These are phyloP conservation scores for Myrmecobius fasciatus DNA, from an alignment of 2,113 vertebrate species.

Conservation along the genomic window DNA sequence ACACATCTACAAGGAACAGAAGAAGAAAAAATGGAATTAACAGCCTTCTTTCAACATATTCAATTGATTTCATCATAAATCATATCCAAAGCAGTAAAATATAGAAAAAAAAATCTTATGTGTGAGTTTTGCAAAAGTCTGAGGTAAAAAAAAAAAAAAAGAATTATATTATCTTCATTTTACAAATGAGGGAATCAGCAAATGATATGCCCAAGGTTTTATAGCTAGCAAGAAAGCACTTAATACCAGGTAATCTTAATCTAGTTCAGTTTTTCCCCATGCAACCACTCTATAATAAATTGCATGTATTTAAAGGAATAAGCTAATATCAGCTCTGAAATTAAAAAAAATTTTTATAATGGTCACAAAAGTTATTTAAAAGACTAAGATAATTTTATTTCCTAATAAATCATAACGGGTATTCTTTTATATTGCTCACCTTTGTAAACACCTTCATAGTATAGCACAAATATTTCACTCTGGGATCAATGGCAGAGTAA, in stretches of 20 bases:
- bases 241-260: not conserved
- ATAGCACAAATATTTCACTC: slow-evolving; percentile 95
- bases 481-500: slow-evolving; percentile 92
- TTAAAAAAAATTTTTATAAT: not conserved
- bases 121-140: not conserved
- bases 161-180: not conserved
- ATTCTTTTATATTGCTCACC: slow-evolving; percentile 76
- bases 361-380: not conserved
- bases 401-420: slow-evolving; percentile 2
- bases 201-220: not conserved
- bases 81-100: slow-evolving; percentile 37
- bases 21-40: not conserved
- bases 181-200: not conserved
- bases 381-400: not conserved
- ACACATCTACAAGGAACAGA: slow-evolving; percentile 87
- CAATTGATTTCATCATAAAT: not conserved
- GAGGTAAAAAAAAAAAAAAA: not conserved
- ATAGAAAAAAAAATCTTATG: slow-evolving; percentile 26
- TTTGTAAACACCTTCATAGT: slow-evolving; percentile 98
- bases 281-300: not conserved
- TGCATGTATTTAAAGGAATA: not conserved
- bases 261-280: not conserved
- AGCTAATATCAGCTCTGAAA: not conserved
- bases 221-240: not conserved
- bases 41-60: not conserved